Base-by-base conservation (phyloP, 1,140 invertebrate genomes). In the Stenopsyche tienmushanensis region DNA sequence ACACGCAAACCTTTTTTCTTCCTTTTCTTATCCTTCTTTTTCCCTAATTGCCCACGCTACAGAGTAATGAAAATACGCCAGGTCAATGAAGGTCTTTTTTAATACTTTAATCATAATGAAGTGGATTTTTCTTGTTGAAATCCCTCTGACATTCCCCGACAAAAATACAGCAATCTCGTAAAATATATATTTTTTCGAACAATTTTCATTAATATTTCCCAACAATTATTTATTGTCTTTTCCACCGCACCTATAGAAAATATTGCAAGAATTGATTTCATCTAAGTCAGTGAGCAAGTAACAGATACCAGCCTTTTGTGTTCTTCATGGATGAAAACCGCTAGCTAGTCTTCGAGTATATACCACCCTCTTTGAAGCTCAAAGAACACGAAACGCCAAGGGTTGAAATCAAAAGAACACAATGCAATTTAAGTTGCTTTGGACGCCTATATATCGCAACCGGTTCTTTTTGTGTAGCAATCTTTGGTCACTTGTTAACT, bases 351-450 rank as follows among this genome's bases (percentile, higher is more conserved):
- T 15, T 49, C 20, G 15, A 49, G 45, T 15, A 17, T 7, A 49
- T 8, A 8, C 15, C 8, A 34, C 2, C 24, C 26, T 17, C 53
- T 57, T 57, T 57, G 53, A 57, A 26, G 23, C 29, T 10, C 21
- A 29, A 26, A 29, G 34, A 34, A 57, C 53, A 3, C n/a, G n/a
- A n/a, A n/a, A n/a, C n/a, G 18, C 53, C 53, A 2, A 15, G 53
- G 18, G 1, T 15, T 34, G 8, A 29, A 57, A 57, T 57, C 53
- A 57, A 57, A 57, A 57, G 53, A 29, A 57, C 26, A 57, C 53
- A 57, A 29, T 57, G 25, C 53, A 29, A 34, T 57, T 57, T 57
- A 7, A 57, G 53, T 57, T 29, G 15, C 23, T 57, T 18, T 23
- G n/a, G 20, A n/a, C 5, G n/a, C n/a, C n/a, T 52, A 52, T 52